Evolutionary conservation across 2,113 vertebrate species (phyloP).

Genomic region (Atractosteus spatula): DNA sequence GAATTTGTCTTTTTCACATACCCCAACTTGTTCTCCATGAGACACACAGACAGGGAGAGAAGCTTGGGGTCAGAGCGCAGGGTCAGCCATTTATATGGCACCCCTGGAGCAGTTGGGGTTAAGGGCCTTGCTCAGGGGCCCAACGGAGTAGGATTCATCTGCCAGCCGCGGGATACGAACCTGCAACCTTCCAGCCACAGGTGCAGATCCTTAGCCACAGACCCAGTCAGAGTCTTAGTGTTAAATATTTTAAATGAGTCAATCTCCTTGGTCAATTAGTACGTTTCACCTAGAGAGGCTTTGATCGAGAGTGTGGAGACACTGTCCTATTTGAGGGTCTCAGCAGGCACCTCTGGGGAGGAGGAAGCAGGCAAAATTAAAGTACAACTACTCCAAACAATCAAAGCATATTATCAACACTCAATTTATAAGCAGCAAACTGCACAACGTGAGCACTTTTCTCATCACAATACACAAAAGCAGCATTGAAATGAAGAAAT

Average conservation of each 20-base stretch:
- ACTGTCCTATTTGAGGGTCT: background rate
- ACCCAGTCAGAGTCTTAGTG: background rate
- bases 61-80: too few relatives aligned
- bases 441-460: background rate
- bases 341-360: background rate
- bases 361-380: slow-evolving; percentile 1
- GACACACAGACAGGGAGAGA: too few relatives aligned
- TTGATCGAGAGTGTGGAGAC: background rate
- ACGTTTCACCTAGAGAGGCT: background rate
- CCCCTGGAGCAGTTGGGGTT: too few relatives aligned
- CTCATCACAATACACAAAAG: background rate
- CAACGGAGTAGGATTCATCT: too few relatives aligned
- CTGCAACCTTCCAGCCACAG: too few relatives aligned
- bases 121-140: too few relatives aligned
- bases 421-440: background rate
- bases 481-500: background rate
- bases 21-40: too few relatives aligned
- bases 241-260: slow-evolving; percentile 18
- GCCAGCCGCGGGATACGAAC: too few relatives aligned
- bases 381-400: background rate
- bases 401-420: background rate
- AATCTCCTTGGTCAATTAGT: slow-evolving; percentile 9
- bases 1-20: too few relatives aligned
- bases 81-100: too few relatives aligned
- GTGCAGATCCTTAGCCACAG: too few relatives aligned